Percentiles rank a stretch among this genome's conserved stretches.
phyloP scores from a whole-genome alignment of 37 sponge, comb jelly and placozoan species.

The Chondrosia reniformis region DNA sequence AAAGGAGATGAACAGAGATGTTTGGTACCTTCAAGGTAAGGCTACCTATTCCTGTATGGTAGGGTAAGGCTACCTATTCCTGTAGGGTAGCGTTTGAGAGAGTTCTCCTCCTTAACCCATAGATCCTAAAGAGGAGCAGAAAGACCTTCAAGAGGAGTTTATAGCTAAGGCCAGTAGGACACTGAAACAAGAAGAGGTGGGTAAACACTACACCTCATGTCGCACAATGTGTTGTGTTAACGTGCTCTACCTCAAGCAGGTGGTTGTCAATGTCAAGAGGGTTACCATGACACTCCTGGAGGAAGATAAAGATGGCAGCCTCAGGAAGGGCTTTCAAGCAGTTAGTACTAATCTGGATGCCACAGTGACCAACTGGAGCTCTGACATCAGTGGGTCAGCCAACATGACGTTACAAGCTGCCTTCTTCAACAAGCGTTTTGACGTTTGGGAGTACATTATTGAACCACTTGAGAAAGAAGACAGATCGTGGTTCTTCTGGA shows the following conservation, averaged over 20 bases:
- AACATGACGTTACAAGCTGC: slow-evolving; percentile 28
- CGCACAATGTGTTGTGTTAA: no score
- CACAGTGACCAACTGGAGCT: slow-evolving; percentile 7
- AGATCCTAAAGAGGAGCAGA: no score
- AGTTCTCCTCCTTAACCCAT: no score
- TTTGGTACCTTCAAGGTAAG: slow-evolving; percentile 8
- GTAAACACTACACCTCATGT: no score
- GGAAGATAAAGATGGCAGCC: neutral
- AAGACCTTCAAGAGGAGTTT: no score
- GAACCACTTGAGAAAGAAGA: slow-evolving; percentile 42
- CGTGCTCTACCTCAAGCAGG: neutral
- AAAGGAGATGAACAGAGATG: neutral
- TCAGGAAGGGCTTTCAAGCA: neutral
- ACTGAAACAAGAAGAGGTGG: no score
- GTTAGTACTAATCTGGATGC: neutral
- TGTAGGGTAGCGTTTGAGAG: no score
- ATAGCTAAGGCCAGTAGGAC: no score
- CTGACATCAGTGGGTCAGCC: neutral
- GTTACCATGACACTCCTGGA: neutral
- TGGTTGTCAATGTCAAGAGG: neutral
- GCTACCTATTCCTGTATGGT: no score
- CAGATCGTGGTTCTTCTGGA: neutral
- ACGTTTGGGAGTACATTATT: slow-evolving; percentile 65
- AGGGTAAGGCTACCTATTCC: no score
- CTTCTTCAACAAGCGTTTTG: slow-evolving; percentile 35